These are phyloP conservation scores for Ifrita kowaldi DNA, from an alignment of 2,113 vertebrate genomes.

Conservation along the genomic window DNA sequence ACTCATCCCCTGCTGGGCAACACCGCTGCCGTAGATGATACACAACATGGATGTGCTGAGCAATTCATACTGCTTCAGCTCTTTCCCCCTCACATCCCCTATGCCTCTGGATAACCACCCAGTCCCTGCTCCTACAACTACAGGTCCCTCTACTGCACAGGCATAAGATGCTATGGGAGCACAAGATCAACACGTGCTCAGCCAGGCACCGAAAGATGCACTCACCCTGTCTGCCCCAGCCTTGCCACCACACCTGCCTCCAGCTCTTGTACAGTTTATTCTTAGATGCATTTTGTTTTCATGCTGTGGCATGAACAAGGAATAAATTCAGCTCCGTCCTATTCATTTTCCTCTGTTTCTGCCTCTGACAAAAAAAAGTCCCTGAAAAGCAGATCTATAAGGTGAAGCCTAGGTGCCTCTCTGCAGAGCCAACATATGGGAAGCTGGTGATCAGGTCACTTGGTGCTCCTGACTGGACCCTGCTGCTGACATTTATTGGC, in stretches of 20 bases:
- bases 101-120: not conserved
- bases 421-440: not conserved
- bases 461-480: not conserved
- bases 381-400: not conserved
- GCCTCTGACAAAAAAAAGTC: not conserved
- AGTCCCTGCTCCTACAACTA: not conserved
- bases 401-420: not conserved
- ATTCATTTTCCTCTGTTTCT: not conserved
- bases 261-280: not conserved
- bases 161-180: not conserved
- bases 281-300: not conserved
- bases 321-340: not conserved
- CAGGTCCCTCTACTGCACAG: not conserved
- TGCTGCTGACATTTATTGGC: not conserved
- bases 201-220: not conserved
- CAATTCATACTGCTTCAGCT: not conserved
- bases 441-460: not conserved
- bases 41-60: not conserved
- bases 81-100: not conserved
- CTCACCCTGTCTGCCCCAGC: not conserved
- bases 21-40: fast-evolving
- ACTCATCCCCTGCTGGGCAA: not conserved
- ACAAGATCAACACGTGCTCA: not conserved
- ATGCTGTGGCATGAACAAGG: not conserved
- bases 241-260: not conserved